Base-by-base conservation (phyloP, 2,113 vertebrate genomes). In the Myanophis thanlyinensis region DNA sequence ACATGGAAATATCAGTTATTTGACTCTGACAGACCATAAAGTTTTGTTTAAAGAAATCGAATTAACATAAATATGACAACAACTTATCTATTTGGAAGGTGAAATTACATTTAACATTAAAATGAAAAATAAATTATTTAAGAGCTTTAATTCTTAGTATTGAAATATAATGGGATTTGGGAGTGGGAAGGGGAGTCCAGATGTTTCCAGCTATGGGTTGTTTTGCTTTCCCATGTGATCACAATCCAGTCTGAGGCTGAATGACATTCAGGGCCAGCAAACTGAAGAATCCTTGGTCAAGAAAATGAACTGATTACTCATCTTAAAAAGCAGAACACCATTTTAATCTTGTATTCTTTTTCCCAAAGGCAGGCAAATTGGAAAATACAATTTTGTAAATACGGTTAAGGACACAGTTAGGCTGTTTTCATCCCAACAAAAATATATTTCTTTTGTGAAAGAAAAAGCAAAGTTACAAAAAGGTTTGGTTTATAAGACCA, bases 61-160 rank as follows among this genome's bases (percentile, higher is more conserved):
- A 25, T 27, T 47, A 89, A 73, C 46, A 5, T 0, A 49, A 93
- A 73, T 56, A 46, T 22, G 0, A 0, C 93, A 52, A 85, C 54
- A 87, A 59, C 3, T 8, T 62, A 44, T 23, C 11, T 0, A 11
- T 67, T 95, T 91, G n/a, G n/a, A n/a, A 80, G 87, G 20, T 90
- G 40, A 47, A 89, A 92, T 59, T 53, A 52, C 30, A 46, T 44
- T 2, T 0, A 67, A 5, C 56, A 18, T 25, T 89, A 84, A 92
- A 86, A 84, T 93, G 90, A 94, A 86, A 94, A 48, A 46, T 13
- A 94, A 93, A 93, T 85, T 89, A 67, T 73, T 93, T 35, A 95
- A 96, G 35, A 95, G 87, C 30, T 95, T 90, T 95, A 95, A 89
- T 92, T 95, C 93, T 90, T 92, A 73, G 15, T 56, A 27, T 49